phyloP scores from a whole-genome alignment of 1,140 invertebrate species.

The Drosophila sturtevanti region DNA sequence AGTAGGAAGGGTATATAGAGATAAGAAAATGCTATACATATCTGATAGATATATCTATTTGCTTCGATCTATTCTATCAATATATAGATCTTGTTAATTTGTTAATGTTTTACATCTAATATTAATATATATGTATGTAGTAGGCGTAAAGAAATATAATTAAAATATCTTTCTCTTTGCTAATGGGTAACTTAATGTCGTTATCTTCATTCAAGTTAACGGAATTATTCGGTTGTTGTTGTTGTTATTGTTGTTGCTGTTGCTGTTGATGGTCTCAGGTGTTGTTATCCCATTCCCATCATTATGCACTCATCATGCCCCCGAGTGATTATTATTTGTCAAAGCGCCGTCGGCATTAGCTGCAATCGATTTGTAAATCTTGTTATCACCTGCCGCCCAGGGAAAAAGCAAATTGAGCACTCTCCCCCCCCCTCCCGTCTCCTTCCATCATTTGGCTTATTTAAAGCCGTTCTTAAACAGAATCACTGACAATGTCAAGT shows the following conservation, averaged over 20 bases:
- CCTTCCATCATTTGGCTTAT: neutral
- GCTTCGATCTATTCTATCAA: no score
- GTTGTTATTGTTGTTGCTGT: neutral
- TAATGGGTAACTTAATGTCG: neutral
- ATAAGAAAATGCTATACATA: neutral
- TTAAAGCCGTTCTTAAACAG: slow-evolving; percentile 71
- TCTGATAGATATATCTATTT: neutral
- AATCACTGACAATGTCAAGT: slow-evolving; percentile 40
- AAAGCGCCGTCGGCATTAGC: slow-evolving; percentile 53
- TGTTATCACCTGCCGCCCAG: slow-evolving; percentile 62
- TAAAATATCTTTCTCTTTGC: no score
- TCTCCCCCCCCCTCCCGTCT: neutral
- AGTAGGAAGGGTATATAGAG: neutral
- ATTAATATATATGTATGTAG: no score
- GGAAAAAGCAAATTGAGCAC: slow-evolving; percentile 1
- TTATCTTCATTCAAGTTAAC: no score
- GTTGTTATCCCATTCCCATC: neutral
- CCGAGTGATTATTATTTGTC: slow-evolving; percentile 43
- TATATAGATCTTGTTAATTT: no score
- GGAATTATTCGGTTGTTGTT: no score
- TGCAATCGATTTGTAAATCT: slow-evolving; percentile 79
- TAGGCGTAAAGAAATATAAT: no score
- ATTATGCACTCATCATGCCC: neutral
- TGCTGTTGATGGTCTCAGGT: neutral
- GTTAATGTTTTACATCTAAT: no score